Conservation (phyloP, 35 echinoderm and acorn worm species). For the Anneissia japonica region DNA sequence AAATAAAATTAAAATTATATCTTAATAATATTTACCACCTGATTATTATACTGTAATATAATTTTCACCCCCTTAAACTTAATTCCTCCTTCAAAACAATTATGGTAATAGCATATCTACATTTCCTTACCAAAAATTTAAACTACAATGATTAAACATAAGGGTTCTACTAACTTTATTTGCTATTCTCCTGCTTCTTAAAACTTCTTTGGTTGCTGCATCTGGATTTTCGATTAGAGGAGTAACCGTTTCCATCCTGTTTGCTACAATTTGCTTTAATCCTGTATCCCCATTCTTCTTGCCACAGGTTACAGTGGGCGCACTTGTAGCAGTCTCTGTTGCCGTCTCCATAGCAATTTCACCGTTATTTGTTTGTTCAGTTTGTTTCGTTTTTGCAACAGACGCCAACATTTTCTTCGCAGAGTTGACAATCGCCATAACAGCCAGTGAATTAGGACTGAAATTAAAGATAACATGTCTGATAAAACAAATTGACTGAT, state of each 20-base stretch:
- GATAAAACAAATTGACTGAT: too few species aligned
- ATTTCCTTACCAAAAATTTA: too few species aligned
- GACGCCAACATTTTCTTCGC: constrained; percentile 42
- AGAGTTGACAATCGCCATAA: constrained; percentile 75
- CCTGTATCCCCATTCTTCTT: background rate
- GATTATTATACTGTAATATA: background rate
- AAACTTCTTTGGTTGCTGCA: background rate
- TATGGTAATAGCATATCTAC: too few species aligned
- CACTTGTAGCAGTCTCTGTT: background rate
- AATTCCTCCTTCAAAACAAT: too few species aligned
- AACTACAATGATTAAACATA: too few species aligned
- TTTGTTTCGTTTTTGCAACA: background rate
- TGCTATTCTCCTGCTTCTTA: too few species aligned
- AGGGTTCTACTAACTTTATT: too few species aligned
- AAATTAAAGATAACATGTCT: background rate
- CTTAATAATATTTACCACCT: background rate
- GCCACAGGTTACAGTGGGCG: background rate
- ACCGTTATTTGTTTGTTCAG: background rate
- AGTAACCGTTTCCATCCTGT: background rate
- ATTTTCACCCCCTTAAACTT: too few species aligned
- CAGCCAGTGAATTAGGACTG: constrained; percentile 28
- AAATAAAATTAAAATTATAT: background rate
- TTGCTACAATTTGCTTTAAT: background rate
- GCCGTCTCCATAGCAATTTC: background rate
- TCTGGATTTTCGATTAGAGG: background rate